Evolutionary conservation across 2,888 invertebrate genomes (phyloP).

Genomic region (Andrena flavipes): DNA sequence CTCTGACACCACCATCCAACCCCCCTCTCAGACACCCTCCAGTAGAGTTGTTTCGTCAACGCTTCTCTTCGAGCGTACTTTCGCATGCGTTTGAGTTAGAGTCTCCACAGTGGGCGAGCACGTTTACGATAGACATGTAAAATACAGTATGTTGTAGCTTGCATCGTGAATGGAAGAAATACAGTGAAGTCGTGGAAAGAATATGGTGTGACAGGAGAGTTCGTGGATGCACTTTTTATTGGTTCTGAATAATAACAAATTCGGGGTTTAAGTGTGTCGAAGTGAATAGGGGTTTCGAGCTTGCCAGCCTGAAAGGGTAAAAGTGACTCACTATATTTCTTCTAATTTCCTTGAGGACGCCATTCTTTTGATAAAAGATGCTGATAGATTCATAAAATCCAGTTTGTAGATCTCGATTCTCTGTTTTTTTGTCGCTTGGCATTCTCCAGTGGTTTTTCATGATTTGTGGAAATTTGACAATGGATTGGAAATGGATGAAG

Average conservation of each 20-base stretch:
- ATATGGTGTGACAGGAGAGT: background rate
- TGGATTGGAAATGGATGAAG: background rate
- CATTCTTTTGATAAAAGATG: too few relatives aligned
- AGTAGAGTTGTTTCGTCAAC: constrained; percentile 6
- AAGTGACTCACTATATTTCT: too few relatives aligned
- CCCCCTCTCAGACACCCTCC: background rate
- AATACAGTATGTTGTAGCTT: background rate
- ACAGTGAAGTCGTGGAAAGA: background rate
- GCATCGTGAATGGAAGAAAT: background rate
- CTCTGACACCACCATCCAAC: background rate
- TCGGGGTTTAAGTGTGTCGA: too few relatives aligned
- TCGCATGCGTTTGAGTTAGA: constrained; percentile 39
- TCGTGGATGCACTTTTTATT: background rate
- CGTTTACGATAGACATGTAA: background rate
- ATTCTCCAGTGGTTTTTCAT: too few relatives aligned
- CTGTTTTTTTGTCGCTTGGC: too few relatives aligned
- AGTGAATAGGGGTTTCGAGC: too few relatives aligned
- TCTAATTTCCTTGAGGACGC: too few relatives aligned
- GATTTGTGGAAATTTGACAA: background rate
- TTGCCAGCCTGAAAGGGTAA: too few relatives aligned
- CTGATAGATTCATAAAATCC: too few relatives aligned
- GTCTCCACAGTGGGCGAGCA: background rate
- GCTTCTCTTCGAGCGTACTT: background rate
- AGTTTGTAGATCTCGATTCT: too few relatives aligned
- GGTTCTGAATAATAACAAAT: too few relatives aligned